phyloP scores from a whole-genome alignment of 1,140 invertebrate genomes.

The Druon quercuslanigerum region DNA sequence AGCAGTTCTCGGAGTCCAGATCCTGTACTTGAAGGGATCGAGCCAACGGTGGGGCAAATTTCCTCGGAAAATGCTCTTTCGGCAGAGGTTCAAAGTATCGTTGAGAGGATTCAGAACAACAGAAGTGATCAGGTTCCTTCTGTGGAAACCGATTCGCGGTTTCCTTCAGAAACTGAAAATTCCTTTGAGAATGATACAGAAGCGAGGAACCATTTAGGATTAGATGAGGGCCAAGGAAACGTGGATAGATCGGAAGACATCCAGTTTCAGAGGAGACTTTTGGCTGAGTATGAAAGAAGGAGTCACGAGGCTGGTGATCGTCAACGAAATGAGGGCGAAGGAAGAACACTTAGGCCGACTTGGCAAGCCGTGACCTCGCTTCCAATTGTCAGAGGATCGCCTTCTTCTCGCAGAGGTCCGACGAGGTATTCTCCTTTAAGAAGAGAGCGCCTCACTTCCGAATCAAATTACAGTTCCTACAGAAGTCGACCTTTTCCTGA shows the following conservation, averaged over 20 bases:
- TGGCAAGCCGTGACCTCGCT: background rate
- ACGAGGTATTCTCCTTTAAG: conserved; percentile 34
- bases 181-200: background rate
- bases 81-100: conserved; percentile 59
- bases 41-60: background rate
- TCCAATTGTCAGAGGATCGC: conserved; percentile 11
- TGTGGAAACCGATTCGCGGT: no score
- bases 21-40: conserved; percentile 15
- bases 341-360: background rate
- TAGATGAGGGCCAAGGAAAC: background rate
- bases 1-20: conserved; percentile 35
- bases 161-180: background rate
- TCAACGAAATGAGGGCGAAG: conserved; percentile 4
- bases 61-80: conserved; percentile 46
- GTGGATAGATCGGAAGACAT: background rate
- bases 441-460: conserved; percentile 37
- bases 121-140: background rate
- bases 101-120: conserved; percentile 56
- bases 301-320: background rate
- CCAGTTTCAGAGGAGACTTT: background rate
- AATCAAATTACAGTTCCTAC: conserved; percentile 27
- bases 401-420: conserved; percentile 34
- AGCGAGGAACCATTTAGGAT: conserved; percentile 23
- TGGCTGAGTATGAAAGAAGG: background rate
- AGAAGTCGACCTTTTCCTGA: conserved; percentile 16